Evolutionary conservation across 2,888 invertebrate genomes (phyloP), one percentile per base, ranked within the genome.

Genomic region (Mechanitis messenoides): DNA sequence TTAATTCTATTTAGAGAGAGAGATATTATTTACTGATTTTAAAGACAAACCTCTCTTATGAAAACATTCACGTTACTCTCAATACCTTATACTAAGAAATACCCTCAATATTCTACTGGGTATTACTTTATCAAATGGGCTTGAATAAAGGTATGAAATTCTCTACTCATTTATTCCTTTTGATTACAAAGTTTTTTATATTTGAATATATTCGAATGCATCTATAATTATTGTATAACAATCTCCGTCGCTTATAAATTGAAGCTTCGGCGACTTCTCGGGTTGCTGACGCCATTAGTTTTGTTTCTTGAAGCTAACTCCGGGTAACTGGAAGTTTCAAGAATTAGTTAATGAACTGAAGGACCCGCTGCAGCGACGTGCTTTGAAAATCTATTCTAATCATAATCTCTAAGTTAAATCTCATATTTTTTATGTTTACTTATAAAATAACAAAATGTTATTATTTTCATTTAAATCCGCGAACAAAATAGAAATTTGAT

Each of bases 211-310:
- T 55, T 42, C 20, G 28, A 4, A 2, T 5, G 45, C 33, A 11
- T 54, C n/a, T 12, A 33, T 45, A 3, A 28, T 5, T 38, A 4
- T 55, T 20, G 42, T 28, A 12, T 7, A 54, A 62, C 67, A 67
- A 9, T 55, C 71, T 72, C 74, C 64, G 47, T 47, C 62, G 67
- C 72, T 62, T 55, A 5, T 68, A 45, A 12, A 69, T 68, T 72
- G 64, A 55, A 60, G 70, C 72, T 56, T 57, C 59, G 68, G 66
- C 58, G 68, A 69, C 79, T 76, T 81, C 84, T 88, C 87, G 79
- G 81, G 87, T 88, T 85, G 77, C 85, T 78, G 71, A 76, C 80
- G 80, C 84, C 85, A 89, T 89, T 87, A 87, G 88, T 87, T 87
- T 83, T 80, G 84, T 87, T 85, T 85, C 88, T 86, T 83, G 84